Conservation (phyloP, 2,888 invertebrate genomes). For the Alitta virens region DNA sequence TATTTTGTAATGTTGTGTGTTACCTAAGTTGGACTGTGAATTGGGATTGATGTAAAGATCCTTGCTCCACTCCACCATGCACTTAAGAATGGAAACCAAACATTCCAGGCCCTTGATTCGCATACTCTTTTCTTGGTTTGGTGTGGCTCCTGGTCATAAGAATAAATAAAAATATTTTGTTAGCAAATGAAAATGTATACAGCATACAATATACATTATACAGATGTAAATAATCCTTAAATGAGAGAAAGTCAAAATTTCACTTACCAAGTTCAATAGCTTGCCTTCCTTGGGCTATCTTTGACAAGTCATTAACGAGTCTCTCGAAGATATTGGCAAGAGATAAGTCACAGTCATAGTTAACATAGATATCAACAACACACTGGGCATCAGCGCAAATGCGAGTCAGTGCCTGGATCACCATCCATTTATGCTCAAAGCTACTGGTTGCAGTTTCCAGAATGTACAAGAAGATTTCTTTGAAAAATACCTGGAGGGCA, state of each 20-base stretch:
- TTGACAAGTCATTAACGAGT: constrained; percentile 93
- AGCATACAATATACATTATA: no score
- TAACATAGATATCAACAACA: constrained; percentile 98
- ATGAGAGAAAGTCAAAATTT: background rate
- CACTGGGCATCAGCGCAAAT: constrained; percentile 93
- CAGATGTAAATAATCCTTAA: no score
- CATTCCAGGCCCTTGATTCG: constrained; percentile 92
- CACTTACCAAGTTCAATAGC: constrained; percentile 72
- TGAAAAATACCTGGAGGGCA: constrained; percentile 76
- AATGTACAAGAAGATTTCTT: constrained; percentile 97
- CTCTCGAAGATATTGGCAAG: constrained; percentile 97
- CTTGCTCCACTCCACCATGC: constrained; percentile 99
- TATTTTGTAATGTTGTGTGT: background rate
- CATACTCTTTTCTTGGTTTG: constrained; percentile 95
- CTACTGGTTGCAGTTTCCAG: constrained; percentile 94
- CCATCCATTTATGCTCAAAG: constrained; percentile 99
- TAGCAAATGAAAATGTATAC: no score
- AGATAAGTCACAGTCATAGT: constrained; percentile 98
- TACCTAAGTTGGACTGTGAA: constrained; percentile 71
- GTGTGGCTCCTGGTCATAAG: constrained; percentile 85
- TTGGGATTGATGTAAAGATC: constrained; percentile 96
- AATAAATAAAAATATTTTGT: no score
- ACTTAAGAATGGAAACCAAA: constrained; percentile 93
- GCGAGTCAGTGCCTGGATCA: constrained; percentile 91
- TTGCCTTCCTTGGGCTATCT: constrained; percentile 88